phyloP scores from a whole-genome alignment of 1,140 invertebrate genomes.

The Tetramorium parvispinum region DNA sequence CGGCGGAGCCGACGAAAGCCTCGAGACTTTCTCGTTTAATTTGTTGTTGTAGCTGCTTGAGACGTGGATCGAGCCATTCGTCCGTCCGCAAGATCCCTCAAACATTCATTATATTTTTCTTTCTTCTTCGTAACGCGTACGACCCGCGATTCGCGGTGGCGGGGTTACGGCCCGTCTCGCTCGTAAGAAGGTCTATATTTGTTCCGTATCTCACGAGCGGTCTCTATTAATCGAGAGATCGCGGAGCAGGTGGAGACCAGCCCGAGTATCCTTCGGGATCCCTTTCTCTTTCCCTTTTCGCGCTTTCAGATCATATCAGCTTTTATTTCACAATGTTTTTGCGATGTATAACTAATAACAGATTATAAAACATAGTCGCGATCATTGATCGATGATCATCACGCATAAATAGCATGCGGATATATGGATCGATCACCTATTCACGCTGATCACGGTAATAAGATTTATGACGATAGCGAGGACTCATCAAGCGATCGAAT shows the following conservation, averaged over 20 bases:
- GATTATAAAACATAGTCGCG: not conserved
- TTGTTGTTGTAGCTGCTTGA: slow-evolving; percentile 84
- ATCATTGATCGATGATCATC: slow-evolving; percentile 19
- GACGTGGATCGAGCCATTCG: slow-evolving; percentile 74
- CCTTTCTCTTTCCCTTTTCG: not conserved
- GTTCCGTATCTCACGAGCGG: slow-evolving; percentile 48
- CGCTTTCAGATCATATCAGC: not conserved
- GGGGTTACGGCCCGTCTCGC: slow-evolving; percentile 64
- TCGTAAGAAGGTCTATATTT: slow-evolving; percentile 56
- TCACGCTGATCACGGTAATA: slow-evolving; percentile 47
- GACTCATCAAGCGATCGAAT: slow-evolving; percentile 53
- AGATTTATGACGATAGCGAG: slow-evolving; percentile 47
- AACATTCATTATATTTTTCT: slow-evolving; percentile 85
- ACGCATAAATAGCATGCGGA: slow-evolving; percentile 28
- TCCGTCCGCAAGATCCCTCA: slow-evolving; percentile 71
- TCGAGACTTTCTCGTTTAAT: slow-evolving; percentile 80
- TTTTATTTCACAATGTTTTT: not conserved
- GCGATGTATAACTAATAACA: slow-evolving; percentile 28
- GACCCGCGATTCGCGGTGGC: slow-evolving; percentile 31
- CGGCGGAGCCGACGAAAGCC: slow-evolving; percentile 71
- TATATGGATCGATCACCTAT: slow-evolving; percentile 31
- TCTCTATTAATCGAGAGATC: slow-evolving; percentile 67
- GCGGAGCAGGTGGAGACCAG: not conserved
- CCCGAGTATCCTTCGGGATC: not conserved
- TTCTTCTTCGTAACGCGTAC: slow-evolving; percentile 74